Conservation (phyloP, 2,113 vertebrate species). For the Pungitius pungitius region DNA sequence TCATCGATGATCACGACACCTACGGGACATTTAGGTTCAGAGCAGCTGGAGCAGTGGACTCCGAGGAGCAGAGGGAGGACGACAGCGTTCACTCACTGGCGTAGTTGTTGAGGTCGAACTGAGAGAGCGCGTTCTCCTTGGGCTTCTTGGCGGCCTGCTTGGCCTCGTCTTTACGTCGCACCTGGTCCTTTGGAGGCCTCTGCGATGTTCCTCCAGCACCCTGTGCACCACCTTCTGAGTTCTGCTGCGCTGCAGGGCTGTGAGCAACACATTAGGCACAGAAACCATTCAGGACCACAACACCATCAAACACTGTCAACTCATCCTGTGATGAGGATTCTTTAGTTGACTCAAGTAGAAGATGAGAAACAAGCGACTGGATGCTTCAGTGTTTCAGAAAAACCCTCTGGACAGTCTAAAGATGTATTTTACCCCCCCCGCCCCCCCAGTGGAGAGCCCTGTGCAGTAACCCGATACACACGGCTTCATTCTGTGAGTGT, state of each 20-base stretch:
- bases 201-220: conserved; percentile 74
- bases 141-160: conserved; percentile 92
- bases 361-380: too few relatives aligned
- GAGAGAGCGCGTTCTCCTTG: conserved; percentile 95
- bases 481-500: conserved; percentile 26
- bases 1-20: conserved; percentile 99
- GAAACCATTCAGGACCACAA: not conserved
- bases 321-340: not conserved
- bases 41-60: not conserved
- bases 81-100: conserved; percentile 86
- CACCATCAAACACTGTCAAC: not conserved
- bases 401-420: too few relatives aligned
- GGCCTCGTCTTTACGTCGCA: conserved; percentile 91
- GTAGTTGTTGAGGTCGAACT: conserved; percentile 99
- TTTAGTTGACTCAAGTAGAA: too few relatives aligned
- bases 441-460: too few relatives aligned
- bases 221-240: conserved; percentile 73
- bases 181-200: conserved; percentile 85
- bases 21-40: conserved; percentile 53
- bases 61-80: too few relatives aligned
- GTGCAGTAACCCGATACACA: not conserved
- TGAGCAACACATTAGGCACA: conserved; percentile 13
- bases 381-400: too few relatives aligned
- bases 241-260: conserved; percentile 80
- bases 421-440: too few relatives aligned